Evolutionary conservation across 2,888 invertebrate species (phyloP), one percentile per base, ranked within the genome.

Genomic region (Apomyelois bistriatella): DNA sequence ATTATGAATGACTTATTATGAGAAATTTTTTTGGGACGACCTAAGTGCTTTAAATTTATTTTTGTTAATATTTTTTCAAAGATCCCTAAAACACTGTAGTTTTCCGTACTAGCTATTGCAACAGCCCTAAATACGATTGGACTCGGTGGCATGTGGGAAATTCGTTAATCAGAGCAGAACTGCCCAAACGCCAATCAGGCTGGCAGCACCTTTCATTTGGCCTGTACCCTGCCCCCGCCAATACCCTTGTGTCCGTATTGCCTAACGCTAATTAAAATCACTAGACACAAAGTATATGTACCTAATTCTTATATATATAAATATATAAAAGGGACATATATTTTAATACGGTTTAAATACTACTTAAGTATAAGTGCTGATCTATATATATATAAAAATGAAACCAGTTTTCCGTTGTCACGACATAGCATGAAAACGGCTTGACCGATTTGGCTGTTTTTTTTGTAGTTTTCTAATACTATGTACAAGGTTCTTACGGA

Each of bases 151-250:
- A 74, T 73, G 71, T 68, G 72, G 57, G 67, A 77, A 72, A 77
- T 78, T 77, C 76, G 74, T 76, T 77, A 78, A 78, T 80, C 77
- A 77, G 69, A 64, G 70, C 65, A 7, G 68, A 70, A 65, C 66
- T 60, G 58, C 59, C 59, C 61, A 67, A 63, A 65, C 65, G 74
- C 75, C 78, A 76, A 76, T 78, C 76, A 74, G 65, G 1, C 58
- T 57, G 52, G 22, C 61, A 62, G 62, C 70, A 69, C 69, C 75
- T 71, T 70, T 73, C 75, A 69, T 53, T 48, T 32, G 51, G 6
- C 57, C 51, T 51, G 42, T 51, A 43, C 46, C 57, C 57, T 56
- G 22, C 22, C 22, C 22, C 46, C 38, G 41, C 48, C 49, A 53
- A 43, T 55, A 53, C 55, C 54, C 49, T 57, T 55, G 38, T 50